Evolutionary conservation across 2,888 invertebrate genomes (phyloP).

Genomic region (Desoria tigrina): DNA sequence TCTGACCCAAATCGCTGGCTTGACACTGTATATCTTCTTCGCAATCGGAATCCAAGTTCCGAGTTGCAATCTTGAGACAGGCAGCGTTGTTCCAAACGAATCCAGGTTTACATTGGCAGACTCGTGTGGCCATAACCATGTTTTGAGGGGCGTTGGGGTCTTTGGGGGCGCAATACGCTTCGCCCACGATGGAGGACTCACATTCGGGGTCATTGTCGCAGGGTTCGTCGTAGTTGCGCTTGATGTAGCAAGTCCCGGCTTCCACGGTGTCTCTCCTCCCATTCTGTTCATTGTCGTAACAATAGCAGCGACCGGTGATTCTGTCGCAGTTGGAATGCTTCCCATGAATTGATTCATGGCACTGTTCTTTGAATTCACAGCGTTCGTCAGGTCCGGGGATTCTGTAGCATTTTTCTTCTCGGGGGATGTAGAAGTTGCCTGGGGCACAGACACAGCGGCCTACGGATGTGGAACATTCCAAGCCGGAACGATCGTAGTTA

Average conservation of each 20-base stretch:
- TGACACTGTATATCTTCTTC: conserved; percentile 28
- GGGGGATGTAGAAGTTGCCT: no score
- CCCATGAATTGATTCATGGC: conserved; percentile 15
- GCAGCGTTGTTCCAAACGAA: conserved; percentile 5
- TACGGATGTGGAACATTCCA: conserved; percentile 15
- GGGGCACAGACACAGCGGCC: conserved; percentile 25
- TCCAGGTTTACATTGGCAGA: conserved; percentile 1
- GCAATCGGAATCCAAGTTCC: conserved; percentile 19
- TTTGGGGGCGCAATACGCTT: conserved; percentile 19
- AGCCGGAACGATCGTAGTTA: background rate
- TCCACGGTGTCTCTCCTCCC: no score
- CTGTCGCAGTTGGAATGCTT: conserved; percentile 21
- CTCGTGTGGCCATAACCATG: conserved; percentile 1
- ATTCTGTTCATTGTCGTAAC: conserved; percentile 7
- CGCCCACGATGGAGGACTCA: background rate
- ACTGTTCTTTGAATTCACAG: no score
- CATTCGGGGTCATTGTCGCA: conserved; percentile 1
- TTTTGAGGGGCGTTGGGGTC: conserved; percentile 1
- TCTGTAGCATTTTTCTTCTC: no score
- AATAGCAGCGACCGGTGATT: no score
- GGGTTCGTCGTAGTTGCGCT: background rate
- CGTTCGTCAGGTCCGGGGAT: no score
- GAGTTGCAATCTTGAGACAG: conserved; percentile 19
- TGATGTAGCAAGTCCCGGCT: background rate
- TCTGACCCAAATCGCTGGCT: background rate